Conservation (phyloP, 2,797 vertebrate genomes). For the Gouania willdenowi region DNA sequence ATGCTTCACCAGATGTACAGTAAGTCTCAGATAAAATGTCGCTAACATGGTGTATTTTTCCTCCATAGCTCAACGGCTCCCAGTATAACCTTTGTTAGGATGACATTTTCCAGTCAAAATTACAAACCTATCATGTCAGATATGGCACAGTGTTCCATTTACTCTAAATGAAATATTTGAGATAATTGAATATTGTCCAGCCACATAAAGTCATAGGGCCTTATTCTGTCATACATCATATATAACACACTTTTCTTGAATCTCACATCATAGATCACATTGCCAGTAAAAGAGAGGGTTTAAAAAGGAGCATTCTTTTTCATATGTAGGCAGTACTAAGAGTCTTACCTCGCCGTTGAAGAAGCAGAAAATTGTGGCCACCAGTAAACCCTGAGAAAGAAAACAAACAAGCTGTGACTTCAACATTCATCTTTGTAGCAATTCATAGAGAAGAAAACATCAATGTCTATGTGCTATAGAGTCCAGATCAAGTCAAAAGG, state of each 20-base stretch:
- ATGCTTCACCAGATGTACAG: slow-evolving; percentile 27
- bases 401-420: slow-evolving; percentile 23
- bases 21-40: slow-evolving; percentile 19
- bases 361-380: slow-evolving; percentile 97
- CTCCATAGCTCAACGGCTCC: slow-evolving; percentile 16
- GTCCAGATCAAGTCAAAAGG: too few species aligned
- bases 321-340: too few species aligned
- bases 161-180: not conserved
- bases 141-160: not conserved
- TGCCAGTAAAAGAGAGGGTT: too few species aligned
- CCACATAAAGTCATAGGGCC: too few species aligned
- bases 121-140: not conserved
- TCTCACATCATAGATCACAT: too few species aligned
- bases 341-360: slow-evolving; percentile 92
- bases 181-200: too few species aligned
- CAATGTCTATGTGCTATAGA: too few species aligned
- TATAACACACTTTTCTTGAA: too few species aligned
- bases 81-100: slow-evolving; percentile 7
- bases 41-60: slow-evolving; percentile 14
- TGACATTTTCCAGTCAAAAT: slow-evolving; percentile 42
- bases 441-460: too few species aligned
- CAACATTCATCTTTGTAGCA: too few species aligned
- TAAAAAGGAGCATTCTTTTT: too few species aligned
- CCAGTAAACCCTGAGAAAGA: slow-evolving; percentile 87
- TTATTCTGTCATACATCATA: too few species aligned